Conservation (phyloP, 2,113 vertebrate genomes). For the rat (Rattus norvegicus) region GRCr8 NC_086025.1:125719501-125720000, state of each 20-base stretch:
- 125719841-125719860: constrained; percentile 26
- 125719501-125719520: neutral
- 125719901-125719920: neutral
- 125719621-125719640: neutral
- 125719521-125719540: neutral
- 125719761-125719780: neutral
- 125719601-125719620: neutral
- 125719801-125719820: neutral
- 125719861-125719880: neutral
- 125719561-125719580: neutral
- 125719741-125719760: constrained; percentile 11
- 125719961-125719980: neutral
- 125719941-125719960: neutral
- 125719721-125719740: neutral
- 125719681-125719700: neutral
- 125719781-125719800: neutral
- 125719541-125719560: neutral
- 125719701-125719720: neutral
- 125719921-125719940: neutral
- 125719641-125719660: neutral
- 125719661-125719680: neutral
- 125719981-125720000: neutral
- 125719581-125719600: neutral
- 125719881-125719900: neutral
- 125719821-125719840: constrained; percentile 9